Evolutionary conservation across 1,140 invertebrate genomes (phyloP).

Genomic region (Neodiprion virginianus): DNA sequence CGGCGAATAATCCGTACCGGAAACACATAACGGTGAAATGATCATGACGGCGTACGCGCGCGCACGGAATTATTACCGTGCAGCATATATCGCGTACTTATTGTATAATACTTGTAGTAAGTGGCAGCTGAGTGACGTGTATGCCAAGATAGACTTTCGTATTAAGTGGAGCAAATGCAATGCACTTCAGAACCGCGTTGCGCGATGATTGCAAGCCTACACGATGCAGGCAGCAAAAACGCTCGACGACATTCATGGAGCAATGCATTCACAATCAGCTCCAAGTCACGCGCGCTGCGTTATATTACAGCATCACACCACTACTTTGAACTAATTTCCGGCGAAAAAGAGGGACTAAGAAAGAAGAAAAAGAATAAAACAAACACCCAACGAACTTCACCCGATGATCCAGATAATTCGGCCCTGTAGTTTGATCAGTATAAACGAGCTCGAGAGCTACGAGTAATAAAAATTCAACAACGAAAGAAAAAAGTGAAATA

Average conservation of each 20-base stretch:
- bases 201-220: slow-evolving; percentile 52
- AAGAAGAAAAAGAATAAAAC: too few relatives aligned
- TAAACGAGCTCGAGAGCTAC: too few relatives aligned
- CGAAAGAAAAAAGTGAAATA: too few relatives aligned
- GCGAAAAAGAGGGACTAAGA: slow-evolving; percentile 43
- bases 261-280: slow-evolving; percentile 8
- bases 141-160: slow-evolving; percentile 14
- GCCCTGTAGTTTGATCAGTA: too few relatives aligned
- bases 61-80: neutral
- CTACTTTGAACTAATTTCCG: slow-evolving; percentile 61
- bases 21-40: neutral
- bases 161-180: slow-evolving; percentile 46
- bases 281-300: slow-evolving; percentile 46
- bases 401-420: too few relatives aligned
- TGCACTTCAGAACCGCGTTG: slow-evolving; percentile 58
- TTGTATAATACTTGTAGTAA: neutral
- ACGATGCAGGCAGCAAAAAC: slow-evolving; percentile 43
- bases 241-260: neutral
- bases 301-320: slow-evolving; percentile 52
- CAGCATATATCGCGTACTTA: slow-evolving; percentile 11
- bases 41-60: neutral
- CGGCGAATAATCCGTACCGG: neutral
- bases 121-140: slow-evolving; percentile 26
- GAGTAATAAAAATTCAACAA: too few relatives aligned
- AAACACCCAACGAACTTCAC: too few relatives aligned